Evolutionary conservation across 2,888 invertebrate species (phyloP), one percentile per base, ranked within the genome.

Genomic region (Catocala nupta): DNA sequence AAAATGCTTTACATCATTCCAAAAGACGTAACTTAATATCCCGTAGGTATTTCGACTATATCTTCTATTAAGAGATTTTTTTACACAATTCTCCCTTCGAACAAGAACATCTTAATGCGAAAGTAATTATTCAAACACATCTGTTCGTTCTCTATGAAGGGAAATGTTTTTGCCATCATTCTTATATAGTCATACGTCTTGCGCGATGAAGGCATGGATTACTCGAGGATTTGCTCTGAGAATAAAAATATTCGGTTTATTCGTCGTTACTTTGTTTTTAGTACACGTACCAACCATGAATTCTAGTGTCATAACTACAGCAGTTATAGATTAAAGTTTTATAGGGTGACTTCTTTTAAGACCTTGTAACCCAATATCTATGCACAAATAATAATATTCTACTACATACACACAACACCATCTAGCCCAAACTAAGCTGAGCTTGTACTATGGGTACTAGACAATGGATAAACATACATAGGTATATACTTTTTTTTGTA

Each of bases 81-180:
- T 63, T 12, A 42, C 10, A 48, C 50, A 64, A 63, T 64, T 58
- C 48, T 55, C 70, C 67, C 65, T 63, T 45, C 16, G 13, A 6
- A 55, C 50, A 65, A 68, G 65, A 68, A 60, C 61, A 59, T 54
- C 75, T 68, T 71, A 71, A 70, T 71, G 68, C 65, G 68, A 63
- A 70, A 83, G 85, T 84, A 86, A 87, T 88, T 87, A 86, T 86
- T 88, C 85, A 85, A 71, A 70, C 74, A 71, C 91, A 90, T 87
- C 90, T 90, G 90, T 80, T 83, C 76, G 83, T 88, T 90, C 89
- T 75, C 90, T 90, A 77, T 75, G 78, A 39, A 39, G 36, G 36
- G 82, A 74, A 79, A 70, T 76, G 80, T 80, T 82, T 78, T 72
- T 75, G 62, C 64, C 61, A 65, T 68, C 55, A 61, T 71, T 70